Conservation (phyloP, 2,797 vertebrate genomes). For the Eutrigla gurnardus region DNA sequence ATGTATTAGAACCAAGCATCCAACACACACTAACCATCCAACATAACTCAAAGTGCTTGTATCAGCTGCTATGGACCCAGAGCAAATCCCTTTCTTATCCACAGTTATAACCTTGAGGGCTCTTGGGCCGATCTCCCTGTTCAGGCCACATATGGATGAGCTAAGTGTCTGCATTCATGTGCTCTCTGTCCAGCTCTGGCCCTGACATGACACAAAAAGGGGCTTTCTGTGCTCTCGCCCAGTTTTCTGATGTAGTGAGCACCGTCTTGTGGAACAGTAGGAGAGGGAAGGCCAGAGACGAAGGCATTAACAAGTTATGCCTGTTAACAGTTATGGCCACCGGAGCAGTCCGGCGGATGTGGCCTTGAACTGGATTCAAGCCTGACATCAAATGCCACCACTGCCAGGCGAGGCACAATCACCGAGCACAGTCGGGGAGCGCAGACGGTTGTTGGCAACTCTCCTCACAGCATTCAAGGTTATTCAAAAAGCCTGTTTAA, state of each 20-base stretch:
- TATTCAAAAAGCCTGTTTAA: slow-evolving; percentile 62
- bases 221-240: slow-evolving; percentile 60
- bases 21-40: slow-evolving; percentile 4
- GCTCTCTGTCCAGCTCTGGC: slow-evolving; percentile 64
- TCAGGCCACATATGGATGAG: slow-evolving; percentile 68
- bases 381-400: slow-evolving; percentile 30
- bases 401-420: slow-evolving; percentile 33
- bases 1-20: neutral
- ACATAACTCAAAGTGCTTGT: slow-evolving; percentile 70
- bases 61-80: slow-evolving; percentile 67
- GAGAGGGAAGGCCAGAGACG: slow-evolving; percentile 27
- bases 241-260: slow-evolving; percentile 61
- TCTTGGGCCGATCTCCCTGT: slow-evolving; percentile 73
- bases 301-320: slow-evolving; percentile 32
- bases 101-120: slow-evolving; percentile 68
- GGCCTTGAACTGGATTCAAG: slow-evolving; percentile 68
- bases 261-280: slow-evolving; percentile 12
- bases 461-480: slow-evolving; percentile 62
- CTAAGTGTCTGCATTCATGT: slow-evolving; percentile 68
- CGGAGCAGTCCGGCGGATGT: slow-evolving; percentile 30
- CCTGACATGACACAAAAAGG: slow-evolving; percentile 30
- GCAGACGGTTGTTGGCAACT: slow-evolving; percentile 46
- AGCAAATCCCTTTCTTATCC: slow-evolving; percentile 71
- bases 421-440: slow-evolving; percentile 29
- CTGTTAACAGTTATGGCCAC: slow-evolving; percentile 52